Conservation (phyloP, 92 coral and sea anemone genomes). For the Phenganax subtilis region DNA sequence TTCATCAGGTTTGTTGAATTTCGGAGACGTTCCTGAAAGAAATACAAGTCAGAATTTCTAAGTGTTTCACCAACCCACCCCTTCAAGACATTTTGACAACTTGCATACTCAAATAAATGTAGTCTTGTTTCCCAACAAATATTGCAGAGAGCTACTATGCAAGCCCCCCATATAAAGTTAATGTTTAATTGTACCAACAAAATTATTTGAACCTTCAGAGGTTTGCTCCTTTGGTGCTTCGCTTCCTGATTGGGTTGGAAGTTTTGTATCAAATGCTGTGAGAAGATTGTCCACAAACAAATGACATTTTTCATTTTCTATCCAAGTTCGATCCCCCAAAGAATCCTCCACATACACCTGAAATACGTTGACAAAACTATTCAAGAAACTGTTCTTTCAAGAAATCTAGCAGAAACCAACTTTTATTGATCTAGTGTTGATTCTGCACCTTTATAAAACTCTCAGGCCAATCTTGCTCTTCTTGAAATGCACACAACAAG, state of each 20-base stretch:
- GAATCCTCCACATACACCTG: conserved; percentile 87
- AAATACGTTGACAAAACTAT: not conserved
- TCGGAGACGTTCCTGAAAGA: conserved; percentile 11
- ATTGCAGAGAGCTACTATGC: too few species aligned
- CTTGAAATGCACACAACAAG: conserved; percentile 76
- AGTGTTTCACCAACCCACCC: not conserved
- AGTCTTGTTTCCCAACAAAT: too few species aligned
- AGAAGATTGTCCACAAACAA: conserved; percentile 78
- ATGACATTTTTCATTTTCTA: conserved; percentile 89
- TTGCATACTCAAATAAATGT: not conserved
- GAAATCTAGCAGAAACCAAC: too few species aligned
- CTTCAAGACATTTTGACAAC: not conserved
- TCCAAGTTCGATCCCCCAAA: conserved; percentile 92
- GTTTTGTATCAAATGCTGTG: conserved; percentile 86
- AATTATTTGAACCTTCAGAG: conserved; percentile 4
- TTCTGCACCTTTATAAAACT: conserved; percentile 60
- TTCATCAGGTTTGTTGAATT: conserved; percentile 25
- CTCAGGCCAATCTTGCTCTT: conserved; percentile 95
- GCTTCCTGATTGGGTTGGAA: conserved; percentile 44
- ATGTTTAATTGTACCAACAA: too few species aligned
- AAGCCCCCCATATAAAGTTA: too few species aligned
- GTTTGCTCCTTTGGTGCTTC: conserved; percentile 33
- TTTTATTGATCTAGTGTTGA: not conserved
- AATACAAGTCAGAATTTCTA: not conserved
- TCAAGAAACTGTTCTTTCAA: too few species aligned